Conservation (phyloP, 1,140 invertebrate genomes). For the Solenopsis invicta region DNA sequence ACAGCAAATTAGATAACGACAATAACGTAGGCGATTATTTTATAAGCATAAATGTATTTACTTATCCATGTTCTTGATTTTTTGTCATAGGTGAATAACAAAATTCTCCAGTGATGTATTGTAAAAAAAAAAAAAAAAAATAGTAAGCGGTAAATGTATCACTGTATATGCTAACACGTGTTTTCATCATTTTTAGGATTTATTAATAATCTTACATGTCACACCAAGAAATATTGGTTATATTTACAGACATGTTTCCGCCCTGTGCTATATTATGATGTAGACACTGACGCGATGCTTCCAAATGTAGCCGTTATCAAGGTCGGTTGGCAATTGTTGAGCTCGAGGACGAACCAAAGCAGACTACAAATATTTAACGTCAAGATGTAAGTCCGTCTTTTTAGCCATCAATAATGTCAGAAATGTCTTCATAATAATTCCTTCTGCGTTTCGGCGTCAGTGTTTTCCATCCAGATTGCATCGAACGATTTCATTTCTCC, state of each 20-base stretch:
- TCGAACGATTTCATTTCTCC: not conserved
- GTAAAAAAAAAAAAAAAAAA: constrained; percentile 63
- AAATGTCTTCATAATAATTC: constrained; percentile 33
- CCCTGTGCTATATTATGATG: constrained; percentile 37
- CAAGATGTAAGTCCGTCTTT: constrained; percentile 10
- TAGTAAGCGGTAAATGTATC: constrained; percentile 60
- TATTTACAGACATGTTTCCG: constrained; percentile 77
- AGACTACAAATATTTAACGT: constrained; percentile 34
- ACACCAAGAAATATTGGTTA: constrained; percentile 74
- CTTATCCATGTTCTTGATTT: constrained; percentile 47
- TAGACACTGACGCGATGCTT: constrained; percentile 54
- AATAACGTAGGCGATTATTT: constrained; percentile 38
- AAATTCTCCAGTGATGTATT: constrained; percentile 70
- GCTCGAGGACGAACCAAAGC: constrained; percentile 41
- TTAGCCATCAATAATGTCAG: constrained; percentile 11
- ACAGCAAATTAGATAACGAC: constrained; percentile 48
- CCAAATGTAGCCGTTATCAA: constrained; percentile 44
- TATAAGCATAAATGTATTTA: constrained; percentile 60
- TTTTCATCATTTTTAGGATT: constrained; percentile 79
- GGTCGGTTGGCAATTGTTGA: constrained; percentile 57
- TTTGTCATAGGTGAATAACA: constrained; percentile 61
- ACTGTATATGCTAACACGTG: constrained; percentile 63
- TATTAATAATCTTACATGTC: constrained; percentile 81
- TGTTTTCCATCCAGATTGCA: not conserved
- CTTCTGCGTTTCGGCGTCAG: not conserved